These are phyloP conservation scores for Phaethornis superciliosus DNA, from an alignment of 2,113 vertebrate genomes.

Conservation along the genomic window DNA sequence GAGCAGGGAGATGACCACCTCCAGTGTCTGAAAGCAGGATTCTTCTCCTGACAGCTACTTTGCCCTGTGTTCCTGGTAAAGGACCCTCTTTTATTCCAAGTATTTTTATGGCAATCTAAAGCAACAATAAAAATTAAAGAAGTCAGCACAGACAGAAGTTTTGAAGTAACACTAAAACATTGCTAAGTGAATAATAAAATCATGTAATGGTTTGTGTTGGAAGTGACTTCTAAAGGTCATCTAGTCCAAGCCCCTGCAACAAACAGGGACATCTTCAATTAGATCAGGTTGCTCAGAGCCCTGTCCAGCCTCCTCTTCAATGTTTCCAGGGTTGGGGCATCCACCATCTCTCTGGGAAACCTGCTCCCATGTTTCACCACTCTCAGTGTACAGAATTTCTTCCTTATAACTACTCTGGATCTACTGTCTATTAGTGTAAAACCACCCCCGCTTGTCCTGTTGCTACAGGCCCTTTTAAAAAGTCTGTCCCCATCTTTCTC, in stretches of 20 bases:
- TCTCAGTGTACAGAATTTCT: not conserved
- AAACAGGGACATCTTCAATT: not conserved
- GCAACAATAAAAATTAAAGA: not conserved
- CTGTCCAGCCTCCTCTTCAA: rapidly evolving
- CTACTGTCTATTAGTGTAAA: not conserved
- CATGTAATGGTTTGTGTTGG: not conserved
- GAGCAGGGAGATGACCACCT: not conserved
- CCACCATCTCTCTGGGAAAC: not conserved
- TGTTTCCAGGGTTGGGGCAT: not conserved
- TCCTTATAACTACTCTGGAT: not conserved
- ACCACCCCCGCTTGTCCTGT: not conserved
- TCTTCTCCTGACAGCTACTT: not conserved
- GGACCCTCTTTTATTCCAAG: not conserved
- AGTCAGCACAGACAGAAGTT: not conserved
- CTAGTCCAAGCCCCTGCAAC: not conserved
- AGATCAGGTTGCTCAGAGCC: not conserved
- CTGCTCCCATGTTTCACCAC: not conserved
- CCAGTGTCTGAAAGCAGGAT: not conserved
- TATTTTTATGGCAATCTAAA: not conserved
- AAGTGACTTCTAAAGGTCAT: not conserved
- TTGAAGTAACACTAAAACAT: not conserved
- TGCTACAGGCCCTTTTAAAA: not conserved
- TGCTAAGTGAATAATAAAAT: not conserved
- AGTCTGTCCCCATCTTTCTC: not conserved
- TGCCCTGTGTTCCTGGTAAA: not conserved